Evolutionary conservation across 92 coral and sea anemone species (phyloP).

Genomic region (Chrysogorgia sp.): DNA sequence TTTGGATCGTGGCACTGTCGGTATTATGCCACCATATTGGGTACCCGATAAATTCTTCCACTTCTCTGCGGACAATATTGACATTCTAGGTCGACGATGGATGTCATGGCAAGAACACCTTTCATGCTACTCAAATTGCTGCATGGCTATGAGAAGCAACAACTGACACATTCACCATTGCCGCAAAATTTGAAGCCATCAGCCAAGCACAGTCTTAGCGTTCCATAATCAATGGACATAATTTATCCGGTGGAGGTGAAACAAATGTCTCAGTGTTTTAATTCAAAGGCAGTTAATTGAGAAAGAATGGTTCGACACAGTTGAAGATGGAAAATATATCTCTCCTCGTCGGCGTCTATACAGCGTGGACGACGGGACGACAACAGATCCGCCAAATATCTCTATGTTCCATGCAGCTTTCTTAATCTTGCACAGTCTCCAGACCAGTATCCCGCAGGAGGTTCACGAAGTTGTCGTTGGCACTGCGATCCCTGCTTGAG

Average conservation of each 20-base stretch:
- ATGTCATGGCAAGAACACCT: constrained; percentile 67
- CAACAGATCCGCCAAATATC: too few relatives aligned
- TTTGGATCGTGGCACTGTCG: constrained; percentile 29
- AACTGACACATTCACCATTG: not conserved
- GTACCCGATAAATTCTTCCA: not conserved
- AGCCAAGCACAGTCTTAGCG: constrained; percentile 18
- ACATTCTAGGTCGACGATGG: constrained; percentile 51
- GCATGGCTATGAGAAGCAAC: constrained; percentile 62
- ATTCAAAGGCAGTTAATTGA: constrained; percentile 39
- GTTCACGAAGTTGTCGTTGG: too few relatives aligned
- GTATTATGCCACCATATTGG: too few relatives aligned
- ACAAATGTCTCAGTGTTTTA: constrained; percentile 45
- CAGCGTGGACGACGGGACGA: too few relatives aligned
- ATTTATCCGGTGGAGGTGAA: constrained; percentile 33
- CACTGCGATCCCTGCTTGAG: too few relatives aligned
- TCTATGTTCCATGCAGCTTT: too few relatives aligned
- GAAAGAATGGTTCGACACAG: constrained; percentile 51
- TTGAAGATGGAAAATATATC: constrained; percentile 21
- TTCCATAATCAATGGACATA: constrained; percentile 58
- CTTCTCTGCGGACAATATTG: constrained; percentile 67
- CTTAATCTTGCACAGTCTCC: too few relatives aligned
- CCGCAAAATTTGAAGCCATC: constrained; percentile 49
- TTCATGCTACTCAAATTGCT: constrained; percentile 66
- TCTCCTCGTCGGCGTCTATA: too few relatives aligned
- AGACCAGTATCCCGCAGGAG: too few relatives aligned